A percentile compares a stretch with the other conserved stretches of the same genome.
Evolutionary conservation across 2,888 invertebrate genomes (phyloP).

Genomic region (Nephrotoma flavescens): DNA sequence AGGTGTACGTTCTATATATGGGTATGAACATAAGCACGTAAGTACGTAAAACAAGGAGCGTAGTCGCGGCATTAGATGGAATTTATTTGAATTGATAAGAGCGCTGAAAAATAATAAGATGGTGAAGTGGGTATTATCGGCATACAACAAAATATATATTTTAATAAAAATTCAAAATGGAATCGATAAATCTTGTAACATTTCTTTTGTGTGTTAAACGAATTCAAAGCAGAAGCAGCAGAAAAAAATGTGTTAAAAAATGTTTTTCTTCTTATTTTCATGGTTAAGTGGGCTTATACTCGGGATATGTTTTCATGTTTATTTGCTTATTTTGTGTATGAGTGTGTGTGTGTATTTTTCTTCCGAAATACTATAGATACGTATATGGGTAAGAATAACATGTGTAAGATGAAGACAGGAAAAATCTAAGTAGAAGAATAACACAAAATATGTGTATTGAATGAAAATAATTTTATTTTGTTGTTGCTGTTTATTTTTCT

Average conservation of each 20-base stretch:
- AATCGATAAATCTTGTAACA: neutral
- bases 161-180: neutral
- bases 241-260: neutral
- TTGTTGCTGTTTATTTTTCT: neutral
- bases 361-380: neutral
- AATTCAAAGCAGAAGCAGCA: neutral
- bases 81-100: neutral
- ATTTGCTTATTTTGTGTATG: neutral
- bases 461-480: neutral
- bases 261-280: neutral
- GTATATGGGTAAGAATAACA: neutral
- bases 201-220: neutral
- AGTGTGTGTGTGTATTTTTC: neutral
- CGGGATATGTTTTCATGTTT: neutral
- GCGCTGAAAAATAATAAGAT: neutral
- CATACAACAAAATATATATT: neutral
- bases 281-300: neutral
- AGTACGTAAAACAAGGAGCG: neutral
- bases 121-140: neutral
- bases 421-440: neutral
- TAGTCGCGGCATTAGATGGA: neutral
- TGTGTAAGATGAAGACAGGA: neutral
- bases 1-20: neutral
- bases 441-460: neutral
- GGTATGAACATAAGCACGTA: neutral